These are phyloP conservation scores for Acronicta alni DNA, from an alignment of 2,888 invertebrate species.

Conservation along the genomic window DNA sequence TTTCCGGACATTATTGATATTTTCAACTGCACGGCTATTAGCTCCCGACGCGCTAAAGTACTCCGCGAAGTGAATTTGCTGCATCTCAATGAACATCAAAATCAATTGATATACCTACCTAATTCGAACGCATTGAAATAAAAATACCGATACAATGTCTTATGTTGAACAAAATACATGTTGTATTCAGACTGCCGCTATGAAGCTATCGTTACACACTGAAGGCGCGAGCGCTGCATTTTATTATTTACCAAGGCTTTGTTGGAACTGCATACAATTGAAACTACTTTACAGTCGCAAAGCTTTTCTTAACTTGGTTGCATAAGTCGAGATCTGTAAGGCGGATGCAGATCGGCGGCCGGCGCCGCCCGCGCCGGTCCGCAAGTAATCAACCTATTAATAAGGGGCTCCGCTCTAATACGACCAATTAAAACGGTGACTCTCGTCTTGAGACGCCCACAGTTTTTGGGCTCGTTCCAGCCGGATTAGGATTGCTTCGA, in stretches of 20 bases:
- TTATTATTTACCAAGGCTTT: constrained; percentile 62
- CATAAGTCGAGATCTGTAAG: constrained; percentile 65
- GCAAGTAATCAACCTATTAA: constrained; percentile 88
- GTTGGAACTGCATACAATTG: constrained; percentile 57
- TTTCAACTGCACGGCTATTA: constrained; percentile 80
- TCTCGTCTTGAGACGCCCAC: constrained; percentile 84
- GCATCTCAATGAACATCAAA: constrained; percentile 61
- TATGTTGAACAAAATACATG: neutral
- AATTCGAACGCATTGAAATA: constrained; percentile 41
- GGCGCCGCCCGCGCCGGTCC: constrained; percentile 69
- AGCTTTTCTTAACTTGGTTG: constrained; percentile 72
- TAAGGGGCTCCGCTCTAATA: constrained; percentile 86
- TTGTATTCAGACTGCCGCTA: constrained; percentile 29
- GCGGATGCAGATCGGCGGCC: constrained; percentile 62
- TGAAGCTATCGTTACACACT: constrained; percentile 19
- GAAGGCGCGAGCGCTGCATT: constrained; percentile 49
- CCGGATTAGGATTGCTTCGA: constrained; percentile 79
- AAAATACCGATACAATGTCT: constrained; percentile 33
- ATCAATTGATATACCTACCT: constrained; percentile 35
- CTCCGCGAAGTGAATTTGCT: constrained; percentile 75
- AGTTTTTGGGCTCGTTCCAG: constrained; percentile 88
- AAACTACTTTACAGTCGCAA: constrained; percentile 61
- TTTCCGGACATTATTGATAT: constrained; percentile 85
- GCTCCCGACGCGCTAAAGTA: constrained; percentile 82
- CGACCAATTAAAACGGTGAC: constrained; percentile 87